Evolutionary conservation across 2,797 vertebrate genomes (phyloP).

Genomic region (Protosalanx chinensis): DNA sequence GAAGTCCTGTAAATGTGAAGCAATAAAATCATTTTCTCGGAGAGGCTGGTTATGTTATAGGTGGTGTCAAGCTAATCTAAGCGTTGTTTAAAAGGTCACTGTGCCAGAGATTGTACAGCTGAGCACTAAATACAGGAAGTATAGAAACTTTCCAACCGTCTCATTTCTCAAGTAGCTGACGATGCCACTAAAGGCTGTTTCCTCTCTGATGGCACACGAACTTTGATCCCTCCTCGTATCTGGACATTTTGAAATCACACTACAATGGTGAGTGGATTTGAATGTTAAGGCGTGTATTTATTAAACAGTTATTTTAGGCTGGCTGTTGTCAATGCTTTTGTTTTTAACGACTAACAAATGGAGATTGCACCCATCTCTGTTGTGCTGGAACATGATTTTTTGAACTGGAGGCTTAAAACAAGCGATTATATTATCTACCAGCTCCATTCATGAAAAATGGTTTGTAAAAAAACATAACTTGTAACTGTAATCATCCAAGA

Average conservation of each 20-base stretch:
- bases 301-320: neutral
- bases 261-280: constrained; percentile 28
- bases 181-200: neutral
- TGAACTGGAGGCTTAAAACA: neutral
- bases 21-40: neutral
- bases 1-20: neutral
- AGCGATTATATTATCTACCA: neutral
- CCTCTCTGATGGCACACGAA: neutral
- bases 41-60: too few species aligned
- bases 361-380: too few species aligned
- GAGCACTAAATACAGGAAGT: constrained; percentile 51
- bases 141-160: constrained; percentile 20
- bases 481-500: neutral
- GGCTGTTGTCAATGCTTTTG: neutral
- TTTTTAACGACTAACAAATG: neutral
- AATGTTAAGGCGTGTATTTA: neutral
- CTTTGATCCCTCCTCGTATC: neutral
- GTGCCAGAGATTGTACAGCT: constrained; percentile 24
- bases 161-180: constrained; percentile 28
- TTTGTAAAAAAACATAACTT: neutral
- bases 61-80: neutral
- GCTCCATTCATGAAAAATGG: neutral
- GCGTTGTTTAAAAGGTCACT: neutral
- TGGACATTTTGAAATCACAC: neutral
- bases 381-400: too few species aligned